A percentile compares a stretch with the other conserved stretches of the same genome.
phyloP scores from a whole-genome alignment of 1,140 invertebrate species.

The Steinernema khuongi region DNA sequence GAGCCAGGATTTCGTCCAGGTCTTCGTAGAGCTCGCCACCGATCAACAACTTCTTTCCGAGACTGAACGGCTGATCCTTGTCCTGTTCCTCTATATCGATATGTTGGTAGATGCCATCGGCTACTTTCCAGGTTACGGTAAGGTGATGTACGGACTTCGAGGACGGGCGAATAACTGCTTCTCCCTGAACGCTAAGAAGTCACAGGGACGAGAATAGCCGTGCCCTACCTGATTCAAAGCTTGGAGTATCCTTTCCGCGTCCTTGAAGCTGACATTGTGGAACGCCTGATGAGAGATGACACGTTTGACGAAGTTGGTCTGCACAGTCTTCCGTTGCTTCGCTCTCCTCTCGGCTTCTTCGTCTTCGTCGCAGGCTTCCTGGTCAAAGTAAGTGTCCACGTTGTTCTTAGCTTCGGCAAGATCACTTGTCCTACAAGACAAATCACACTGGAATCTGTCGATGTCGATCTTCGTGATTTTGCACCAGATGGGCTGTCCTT shows the following conservation, averaged over 20 bases:
- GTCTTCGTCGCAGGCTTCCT: slow-evolving; percentile 76
- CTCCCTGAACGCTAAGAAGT: slow-evolving; percentile 68
- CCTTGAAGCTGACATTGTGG: slow-evolving; percentile 87
- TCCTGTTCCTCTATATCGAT: slow-evolving; percentile 70
- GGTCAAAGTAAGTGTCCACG: slow-evolving; percentile 86
- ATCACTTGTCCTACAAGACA: slow-evolving; percentile 87
- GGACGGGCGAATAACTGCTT: slow-evolving; percentile 88
- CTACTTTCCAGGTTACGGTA: slow-evolving; percentile 70
- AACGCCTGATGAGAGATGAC: slow-evolving; percentile 96
- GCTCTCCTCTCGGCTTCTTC: slow-evolving; percentile 66
- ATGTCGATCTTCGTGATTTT: slow-evolving; percentile 92
- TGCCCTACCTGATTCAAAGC: slow-evolving; percentile 69
- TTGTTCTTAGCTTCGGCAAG: slow-evolving; percentile 79
- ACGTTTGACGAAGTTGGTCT: slow-evolving; percentile 69
- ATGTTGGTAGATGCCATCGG: not conserved
- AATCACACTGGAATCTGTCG: slow-evolving; percentile 84
- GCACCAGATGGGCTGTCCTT: slow-evolving; percentile 81
- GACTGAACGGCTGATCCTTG: slow-evolving; percentile 90
- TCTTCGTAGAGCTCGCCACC: slow-evolving; percentile 79
- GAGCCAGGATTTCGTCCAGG: slow-evolving; percentile 94
- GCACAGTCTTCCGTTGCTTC: slow-evolving; percentile 11
- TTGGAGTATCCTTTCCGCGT: slow-evolving; percentile 82
- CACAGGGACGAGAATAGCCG: not conserved
- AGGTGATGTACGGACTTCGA: slow-evolving; percentile 79
- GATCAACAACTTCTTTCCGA: slow-evolving; percentile 72